These are phyloP conservation scores for Odontomyia ornata DNA, from an alignment of 2,888 invertebrate genomes.

Conservation along the genomic window DNA sequence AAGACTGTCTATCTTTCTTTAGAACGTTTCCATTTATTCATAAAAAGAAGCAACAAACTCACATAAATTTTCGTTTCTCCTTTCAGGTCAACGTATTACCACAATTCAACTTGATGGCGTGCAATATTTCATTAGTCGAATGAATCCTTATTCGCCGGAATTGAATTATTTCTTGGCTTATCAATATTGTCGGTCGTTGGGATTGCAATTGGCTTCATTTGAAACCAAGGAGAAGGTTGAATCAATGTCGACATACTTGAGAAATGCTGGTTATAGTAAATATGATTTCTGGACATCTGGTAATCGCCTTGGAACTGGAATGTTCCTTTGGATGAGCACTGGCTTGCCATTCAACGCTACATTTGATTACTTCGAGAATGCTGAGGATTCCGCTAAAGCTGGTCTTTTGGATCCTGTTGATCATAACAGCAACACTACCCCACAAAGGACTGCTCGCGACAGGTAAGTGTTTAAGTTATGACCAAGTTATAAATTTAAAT, in stretches of 20 bases:
- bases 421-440: constrained; percentile 78
- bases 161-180: constrained; percentile 87
- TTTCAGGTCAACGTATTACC: constrained; percentile 81
- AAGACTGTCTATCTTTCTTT: too few species aligned
- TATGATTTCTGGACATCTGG: constrained; percentile 91
- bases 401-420: constrained; percentile 68
- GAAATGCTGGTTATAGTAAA: constrained; percentile 84
- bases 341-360: constrained; percentile 87
- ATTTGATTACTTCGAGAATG: constrained; percentile 81
- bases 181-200: constrained; percentile 87
- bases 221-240: constrained; percentile 88
- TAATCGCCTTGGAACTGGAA: constrained; percentile 85
- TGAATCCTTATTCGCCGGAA: constrained; percentile 88
- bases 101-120: constrained; percentile 86
- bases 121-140: constrained; percentile 85
- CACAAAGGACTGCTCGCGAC: constrained; percentile 80
- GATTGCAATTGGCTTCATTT: constrained; percentile 84
- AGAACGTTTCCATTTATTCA: too few species aligned
- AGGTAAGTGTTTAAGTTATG: constrained; percentile 58
- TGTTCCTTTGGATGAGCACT: constrained; percentile 91
- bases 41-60: too few species aligned
- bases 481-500: not conserved
- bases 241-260: constrained; percentile 82
- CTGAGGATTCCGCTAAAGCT: constrained; percentile 64
- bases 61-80: not conserved